These are phyloP conservation scores for Hydropsyche betteni DNA, from an alignment of 2,888 invertebrate genomes.

Conservation along the genomic window DNA sequence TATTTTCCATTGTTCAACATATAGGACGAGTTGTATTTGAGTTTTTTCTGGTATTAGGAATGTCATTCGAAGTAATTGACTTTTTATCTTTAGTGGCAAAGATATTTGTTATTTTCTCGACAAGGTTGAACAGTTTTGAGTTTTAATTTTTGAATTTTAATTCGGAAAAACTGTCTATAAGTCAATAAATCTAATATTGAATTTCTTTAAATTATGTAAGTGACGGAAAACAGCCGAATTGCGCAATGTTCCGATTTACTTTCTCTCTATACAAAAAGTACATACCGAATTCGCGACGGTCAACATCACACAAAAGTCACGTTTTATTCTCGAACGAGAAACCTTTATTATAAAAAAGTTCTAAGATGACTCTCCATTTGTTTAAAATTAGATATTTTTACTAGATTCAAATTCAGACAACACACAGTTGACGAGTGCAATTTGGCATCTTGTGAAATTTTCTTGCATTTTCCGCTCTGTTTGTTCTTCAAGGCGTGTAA, in stretches of 20 bases:
- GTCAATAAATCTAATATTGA: background rate
- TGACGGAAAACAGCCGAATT: background rate
- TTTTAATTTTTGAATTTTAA: background rate
- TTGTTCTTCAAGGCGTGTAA: background rate
- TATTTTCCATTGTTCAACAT: no score
- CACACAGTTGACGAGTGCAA: slow-evolving; percentile 1
- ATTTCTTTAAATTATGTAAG: slow-evolving; percentile 6
- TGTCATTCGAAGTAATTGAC: no score
- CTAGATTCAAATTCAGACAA: no score
- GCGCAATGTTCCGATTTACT: slow-evolving; percentile 20
- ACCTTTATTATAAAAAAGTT: background rate
- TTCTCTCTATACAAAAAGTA: slow-evolving; percentile 19
- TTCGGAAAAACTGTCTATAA: background rate
- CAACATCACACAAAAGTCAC: slow-evolving; percentile 1
- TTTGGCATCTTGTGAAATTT: slow-evolving; percentile 24
- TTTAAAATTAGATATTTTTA: no score
- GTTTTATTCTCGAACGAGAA: background rate
- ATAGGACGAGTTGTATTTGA: no score
- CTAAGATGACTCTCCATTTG: background rate
- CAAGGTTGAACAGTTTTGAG: background rate
- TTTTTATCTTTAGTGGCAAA: no score
- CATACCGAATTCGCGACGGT: slow-evolving; percentile 23
- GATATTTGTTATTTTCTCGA: no score
- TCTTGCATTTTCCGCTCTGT: slow-evolving; percentile 21
- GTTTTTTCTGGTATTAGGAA: no score